Evolutionary conservation across 2,113 vertebrate genomes (phyloP).

Genomic region (Taxidea taxus): DNA sequence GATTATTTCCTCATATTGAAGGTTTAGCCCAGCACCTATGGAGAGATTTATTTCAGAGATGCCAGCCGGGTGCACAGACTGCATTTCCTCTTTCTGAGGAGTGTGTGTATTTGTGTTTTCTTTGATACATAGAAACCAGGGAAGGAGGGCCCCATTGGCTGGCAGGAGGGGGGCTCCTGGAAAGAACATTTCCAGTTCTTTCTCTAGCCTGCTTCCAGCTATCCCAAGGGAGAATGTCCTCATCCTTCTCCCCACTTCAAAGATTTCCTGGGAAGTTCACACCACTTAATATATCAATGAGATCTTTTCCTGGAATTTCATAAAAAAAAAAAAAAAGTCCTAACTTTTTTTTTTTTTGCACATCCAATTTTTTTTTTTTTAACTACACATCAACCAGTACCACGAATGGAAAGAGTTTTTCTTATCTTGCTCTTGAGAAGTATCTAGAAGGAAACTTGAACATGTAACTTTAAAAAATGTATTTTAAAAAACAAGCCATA

Average conservation of each 20-base stretch:
- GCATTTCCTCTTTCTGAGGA: not conserved
- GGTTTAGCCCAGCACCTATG: constrained; percentile 44
- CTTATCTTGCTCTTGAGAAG: not conserved
- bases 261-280: constrained; percentile 45
- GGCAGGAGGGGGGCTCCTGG: not conserved
- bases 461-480: not conserved
- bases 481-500: not conserved
- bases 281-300: not conserved
- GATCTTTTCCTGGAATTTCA: not conserved
- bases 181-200: not conserved
- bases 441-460: not conserved
- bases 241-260: not conserved
- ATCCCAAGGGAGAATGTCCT: not conserved
- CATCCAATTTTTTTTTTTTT: not conserved
- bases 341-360: not conserved
- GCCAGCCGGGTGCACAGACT: not conserved
- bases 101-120: constrained; percentile 21
- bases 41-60: constrained; percentile 60
- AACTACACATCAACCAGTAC: not conserved
- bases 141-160: not conserved
- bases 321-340: not conserved
- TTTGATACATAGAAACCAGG: not conserved
- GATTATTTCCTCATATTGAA: constrained; percentile 50
- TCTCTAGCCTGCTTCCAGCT: not conserved
- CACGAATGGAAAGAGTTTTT: constrained; percentile 14